These are phyloP conservation scores for Danaus chrysippus DNA, from an alignment of 2,888 invertebrate species.

Conservation along the genomic window DNA sequence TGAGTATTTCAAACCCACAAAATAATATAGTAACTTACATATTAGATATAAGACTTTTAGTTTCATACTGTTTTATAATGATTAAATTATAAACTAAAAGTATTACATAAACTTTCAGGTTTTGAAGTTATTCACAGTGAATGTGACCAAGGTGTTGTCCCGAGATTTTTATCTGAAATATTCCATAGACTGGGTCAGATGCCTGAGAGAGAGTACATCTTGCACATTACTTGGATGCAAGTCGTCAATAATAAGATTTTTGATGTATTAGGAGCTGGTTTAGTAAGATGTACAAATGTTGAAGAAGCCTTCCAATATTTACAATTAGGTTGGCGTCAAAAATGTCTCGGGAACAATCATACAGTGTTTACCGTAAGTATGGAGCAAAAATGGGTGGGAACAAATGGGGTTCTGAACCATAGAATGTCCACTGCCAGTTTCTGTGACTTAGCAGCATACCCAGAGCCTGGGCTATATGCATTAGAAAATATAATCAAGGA, in stretches of 20 bases:
- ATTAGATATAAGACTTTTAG: not conserved
- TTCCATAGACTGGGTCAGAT: constrained; percentile 82
- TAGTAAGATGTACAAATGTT: constrained; percentile 80
- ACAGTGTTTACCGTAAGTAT: constrained; percentile 85
- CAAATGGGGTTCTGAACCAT: constrained; percentile 83
- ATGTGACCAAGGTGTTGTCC: constrained; percentile 85
- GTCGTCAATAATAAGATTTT: constrained; percentile 83
- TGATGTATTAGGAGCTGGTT: constrained; percentile 78
- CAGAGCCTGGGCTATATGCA: constrained; percentile 82
- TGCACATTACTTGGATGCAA: constrained; percentile 87
- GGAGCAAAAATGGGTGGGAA: constrained; percentile 85
- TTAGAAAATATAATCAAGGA: constrained; percentile 83
- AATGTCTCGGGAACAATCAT: constrained; percentile 80
- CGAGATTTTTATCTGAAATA: constrained; percentile 84
- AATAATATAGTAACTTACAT: not conserved
- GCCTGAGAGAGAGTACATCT: constrained; percentile 81
- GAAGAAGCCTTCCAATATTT: constrained; percentile 85
- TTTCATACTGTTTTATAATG: too few species aligned
- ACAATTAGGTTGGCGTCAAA: constrained; percentile 81
- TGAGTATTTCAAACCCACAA: constrained; percentile 39
- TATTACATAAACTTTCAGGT: constrained; percentile 47
- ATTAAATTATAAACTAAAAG: too few species aligned
- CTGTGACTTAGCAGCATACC: constrained; percentile 81
- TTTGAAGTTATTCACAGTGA: constrained; percentile 80
- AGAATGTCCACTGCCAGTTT: constrained; percentile 86